Base-by-base conservation (phyloP, 2,797 vertebrate genomes). In the Pterois miles region DNA sequence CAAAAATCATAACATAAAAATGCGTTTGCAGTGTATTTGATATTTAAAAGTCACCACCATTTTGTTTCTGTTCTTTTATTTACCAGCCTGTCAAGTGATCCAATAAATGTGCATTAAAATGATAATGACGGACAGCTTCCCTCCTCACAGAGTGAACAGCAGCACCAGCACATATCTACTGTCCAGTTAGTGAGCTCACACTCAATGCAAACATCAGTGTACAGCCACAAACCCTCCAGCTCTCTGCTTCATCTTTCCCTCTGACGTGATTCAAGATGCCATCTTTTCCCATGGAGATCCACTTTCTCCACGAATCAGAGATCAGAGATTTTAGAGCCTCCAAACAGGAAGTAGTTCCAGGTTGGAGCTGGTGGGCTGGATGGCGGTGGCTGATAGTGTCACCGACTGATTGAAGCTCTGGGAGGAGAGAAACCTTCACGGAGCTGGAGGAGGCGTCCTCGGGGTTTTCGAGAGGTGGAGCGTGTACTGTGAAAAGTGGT, bases 231-330 rank as follows among this genome's bases (percentile, higher is more conserved):
- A 36, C 9, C 58, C 71, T 56, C 5, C 38, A 3, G 65, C 74
- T 59, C 43, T n/a, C 3, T 1, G 31, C 53, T 16, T 40, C 52
- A 22, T 69, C 59, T 10, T 38, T 11, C 8, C 6, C 46, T 38
- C 65, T 50, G 75, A 71, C 25, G 18, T 65, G 12, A 70, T 22
- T 56, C 7, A 27, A 74, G 80, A 70, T 71, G 60, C 34, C 70
- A 29, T 36, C 62, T 53, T 67, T 29, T 22, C 33, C 40, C 53
- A 43, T 3, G 2, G 3, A 34, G 66, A 71, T 52, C 54, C 20
- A 23, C 29, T 16, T 40, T 25, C 29, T 48, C 71, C 60, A 57
- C 1, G 0, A 38, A 50, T 74, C 66, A 52, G 10, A 65, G 14
- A 48, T 46, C 14, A 14, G 64, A 58, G 74, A 23, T 8, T 3